phyloP scores from a whole-genome alignment of 2,888 invertebrate genomes.

The Caradrina clavipalpis region DNA sequence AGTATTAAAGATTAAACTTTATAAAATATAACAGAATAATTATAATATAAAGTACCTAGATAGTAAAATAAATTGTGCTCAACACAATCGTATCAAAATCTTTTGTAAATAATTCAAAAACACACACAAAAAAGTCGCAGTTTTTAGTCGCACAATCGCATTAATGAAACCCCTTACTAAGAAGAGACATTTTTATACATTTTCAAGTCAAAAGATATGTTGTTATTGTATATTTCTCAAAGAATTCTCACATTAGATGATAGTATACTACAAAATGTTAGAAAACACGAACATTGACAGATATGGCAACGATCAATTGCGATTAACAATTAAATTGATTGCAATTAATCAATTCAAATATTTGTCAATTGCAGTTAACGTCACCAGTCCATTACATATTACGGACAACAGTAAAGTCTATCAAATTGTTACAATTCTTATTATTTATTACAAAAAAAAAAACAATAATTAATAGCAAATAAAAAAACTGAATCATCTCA shows the following conservation, averaged over 20 bases:
- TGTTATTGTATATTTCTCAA: slow-evolving; percentile 63
- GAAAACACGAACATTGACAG: slow-evolving; percentile 62
- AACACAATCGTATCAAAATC: slow-evolving; percentile 51
- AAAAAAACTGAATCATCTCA: slow-evolving; percentile 52
- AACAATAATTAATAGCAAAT: slow-evolving; percentile 47
- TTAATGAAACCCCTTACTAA: slow-evolving; percentile 41
- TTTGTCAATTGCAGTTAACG: slow-evolving; percentile 22
- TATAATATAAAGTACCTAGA: slow-evolving; percentile 24
- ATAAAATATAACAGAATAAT: slow-evolving; percentile 55
- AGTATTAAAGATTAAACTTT: slow-evolving; percentile 53
- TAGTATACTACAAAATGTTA: slow-evolving; percentile 59
- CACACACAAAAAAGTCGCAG: slow-evolving; percentile 14
- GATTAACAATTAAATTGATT: slow-evolving; percentile 30
- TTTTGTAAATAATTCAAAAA: slow-evolving; percentile 53
- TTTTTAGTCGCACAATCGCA: slow-evolving; percentile 33
- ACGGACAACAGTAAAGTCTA: slow-evolving; percentile 58
- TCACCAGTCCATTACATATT: slow-evolving; percentile 27
- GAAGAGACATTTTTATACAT: slow-evolving; percentile 49
- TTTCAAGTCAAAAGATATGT: slow-evolving; percentile 68
- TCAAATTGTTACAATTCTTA: slow-evolving; percentile 52
- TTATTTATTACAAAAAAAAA: slow-evolving; percentile 34
- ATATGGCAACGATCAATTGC: slow-evolving; percentile 27
- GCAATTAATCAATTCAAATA: background rate
- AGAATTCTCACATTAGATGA: slow-evolving; percentile 56
- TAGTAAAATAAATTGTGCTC: slow-evolving; percentile 55